Percentiles rank a stretch among this genome's conserved stretches.
Evolutionary conservation across 2,888 invertebrate species (phyloP).

Genomic region (Lithophane semibrunnea): DNA sequence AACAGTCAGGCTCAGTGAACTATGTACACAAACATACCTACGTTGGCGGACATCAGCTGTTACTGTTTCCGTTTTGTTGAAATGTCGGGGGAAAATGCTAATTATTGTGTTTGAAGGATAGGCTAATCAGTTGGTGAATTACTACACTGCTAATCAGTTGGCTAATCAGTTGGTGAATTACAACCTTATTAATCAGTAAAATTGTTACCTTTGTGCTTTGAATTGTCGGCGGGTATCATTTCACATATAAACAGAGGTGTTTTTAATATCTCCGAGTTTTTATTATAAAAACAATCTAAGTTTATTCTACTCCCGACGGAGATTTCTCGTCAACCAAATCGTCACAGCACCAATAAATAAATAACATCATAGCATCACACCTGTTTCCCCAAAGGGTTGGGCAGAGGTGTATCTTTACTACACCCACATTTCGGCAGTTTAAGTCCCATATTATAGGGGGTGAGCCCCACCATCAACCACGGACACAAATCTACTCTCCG

Average conservation of each 20-base stretch:
- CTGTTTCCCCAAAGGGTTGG: too few species aligned
- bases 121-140: constrained; percentile 8
- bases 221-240: constrained; percentile 20
- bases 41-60: constrained; percentile 46
- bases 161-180: constrained; percentile 10
- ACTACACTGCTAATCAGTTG: not conserved
- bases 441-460: too few species aligned
- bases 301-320: not conserved
- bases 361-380: not conserved
- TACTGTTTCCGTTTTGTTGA: constrained; percentile 25
- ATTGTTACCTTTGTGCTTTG: constrained; percentile 11
- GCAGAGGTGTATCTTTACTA: too few species aligned
- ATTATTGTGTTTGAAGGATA: constrained; percentile 31
- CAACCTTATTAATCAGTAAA: constrained; percentile 9
- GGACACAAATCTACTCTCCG: too few species aligned
- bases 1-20: constrained; percentile 11
- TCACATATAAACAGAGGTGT: not conserved
- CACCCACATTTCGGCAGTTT: too few species aligned
- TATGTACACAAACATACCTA: constrained; percentile 5
- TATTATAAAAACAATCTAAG: not conserved
- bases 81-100: constrained; percentile 35
- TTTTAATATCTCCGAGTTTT: not conserved
- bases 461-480: too few species aligned
- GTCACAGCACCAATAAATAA: not conserved
- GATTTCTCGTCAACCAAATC: not conserved